Conservation (phyloP, 2,888 invertebrate genomes). For the Hydropsyche betteni region DNA sequence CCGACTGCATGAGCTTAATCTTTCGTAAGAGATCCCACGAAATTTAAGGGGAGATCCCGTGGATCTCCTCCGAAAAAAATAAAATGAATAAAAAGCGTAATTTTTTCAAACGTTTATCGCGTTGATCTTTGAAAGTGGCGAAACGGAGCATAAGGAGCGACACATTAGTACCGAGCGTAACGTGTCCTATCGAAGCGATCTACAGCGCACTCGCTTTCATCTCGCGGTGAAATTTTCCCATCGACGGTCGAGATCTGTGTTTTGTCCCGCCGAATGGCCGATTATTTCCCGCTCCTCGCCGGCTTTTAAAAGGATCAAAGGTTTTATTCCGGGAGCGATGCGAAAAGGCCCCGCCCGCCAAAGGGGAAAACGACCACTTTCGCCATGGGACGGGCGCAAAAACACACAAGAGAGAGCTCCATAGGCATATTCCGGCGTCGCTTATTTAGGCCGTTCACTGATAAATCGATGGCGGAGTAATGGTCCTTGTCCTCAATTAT, state of each 20-base stretch:
- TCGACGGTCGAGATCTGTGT: conserved; percentile 16
- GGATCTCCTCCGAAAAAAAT: background rate
- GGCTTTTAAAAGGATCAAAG: conserved; percentile 19
- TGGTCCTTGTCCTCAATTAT: no score
- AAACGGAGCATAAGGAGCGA: conserved; percentile 18
- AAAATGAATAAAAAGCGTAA: background rate
- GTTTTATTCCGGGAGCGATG: background rate
- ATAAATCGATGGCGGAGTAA: no score
- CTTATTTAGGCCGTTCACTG: no score
- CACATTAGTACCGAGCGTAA: background rate
- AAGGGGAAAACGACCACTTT: no score
- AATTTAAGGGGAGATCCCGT: no score
- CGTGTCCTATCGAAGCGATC: conserved; percentile 16
- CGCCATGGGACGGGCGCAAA: no score
- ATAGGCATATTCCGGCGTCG: no score
- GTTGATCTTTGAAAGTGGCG: conserved; percentile 8
- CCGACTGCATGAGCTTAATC: no score
- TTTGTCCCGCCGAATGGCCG: conserved; percentile 14
- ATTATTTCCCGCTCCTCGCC: conserved; percentile 3
- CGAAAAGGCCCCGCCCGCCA: conserved; percentile 13
- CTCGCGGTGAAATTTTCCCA: conserved; percentile 12
- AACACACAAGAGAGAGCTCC: no score
- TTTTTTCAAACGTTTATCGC: background rate
- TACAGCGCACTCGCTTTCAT: conserved; percentile 13
- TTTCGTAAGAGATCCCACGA: no score